Evolutionary conservation across 2,113 vertebrate species (phyloP), one percentile per base, ranked within the genome.

Genomic region (Callithrix jacchus): DNA sequence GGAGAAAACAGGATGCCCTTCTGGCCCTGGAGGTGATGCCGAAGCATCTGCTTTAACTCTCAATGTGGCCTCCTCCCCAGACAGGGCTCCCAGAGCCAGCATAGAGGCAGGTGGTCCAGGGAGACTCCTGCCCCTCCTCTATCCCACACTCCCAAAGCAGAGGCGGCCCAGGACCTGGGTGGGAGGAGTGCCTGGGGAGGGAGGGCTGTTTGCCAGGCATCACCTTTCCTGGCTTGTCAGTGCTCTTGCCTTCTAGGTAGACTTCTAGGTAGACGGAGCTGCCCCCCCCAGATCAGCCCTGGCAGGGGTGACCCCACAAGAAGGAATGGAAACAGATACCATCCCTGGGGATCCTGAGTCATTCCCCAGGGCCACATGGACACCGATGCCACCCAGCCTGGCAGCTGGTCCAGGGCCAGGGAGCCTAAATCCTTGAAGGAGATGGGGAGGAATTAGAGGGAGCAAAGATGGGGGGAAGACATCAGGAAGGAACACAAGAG

Each of bases 341-440:
- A 25, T 13, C 32, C 74, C 23, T 58, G 61, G 40, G 47, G 37
- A 70, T 6, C 17, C 54, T 13, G 8, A 25, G 52, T 14, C 71
- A 52, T 42, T 20, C 35, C 9, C 17, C 4, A 11, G 18, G 23
- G 23, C 23, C 3, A 40, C 8, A 11, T 2, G 40, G 71, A 23
- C 17, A 7, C 11, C 10, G 27, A 5, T 21, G 30, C 54, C 18
- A 3, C 25, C 84, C 25, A 5, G 5, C 49, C 49, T 49, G 76
- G 40, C 35, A 1, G 14, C 6, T 17, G 21, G 0, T 6, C 12
- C 27, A 3, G 7, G 0, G 1, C 42, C n/a, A 64, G 1, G 37
- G 37, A 1, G 17, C 42, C n/a, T 11, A 30, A n/a, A 45, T 45
- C 40, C 14, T 0, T 5, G 25, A 5, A 71, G 16, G 18, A 76